Conservation (phyloP, 2,888 invertebrate genomes). For the Ichneumoninae sp. region DNA sequence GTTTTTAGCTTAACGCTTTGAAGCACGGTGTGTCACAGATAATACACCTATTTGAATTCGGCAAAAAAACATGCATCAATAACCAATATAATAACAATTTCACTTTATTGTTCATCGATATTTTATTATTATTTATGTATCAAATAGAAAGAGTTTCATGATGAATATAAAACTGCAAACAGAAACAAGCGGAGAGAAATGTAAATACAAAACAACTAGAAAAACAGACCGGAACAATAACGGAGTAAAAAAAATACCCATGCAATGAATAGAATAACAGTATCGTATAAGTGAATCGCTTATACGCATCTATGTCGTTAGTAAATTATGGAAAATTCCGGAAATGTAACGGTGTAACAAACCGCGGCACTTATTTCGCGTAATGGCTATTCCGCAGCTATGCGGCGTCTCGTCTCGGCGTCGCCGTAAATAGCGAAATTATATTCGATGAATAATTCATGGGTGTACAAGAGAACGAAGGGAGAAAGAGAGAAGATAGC, state of each 20-base stretch:
- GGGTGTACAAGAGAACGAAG: slow-evolving; percentile 4
- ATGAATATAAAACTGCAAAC: too few species aligned
- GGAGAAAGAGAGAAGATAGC: slow-evolving; percentile 23
- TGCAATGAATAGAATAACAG: neutral
- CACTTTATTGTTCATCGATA: too few species aligned
- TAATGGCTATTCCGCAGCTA: slow-evolving; percentile 3
- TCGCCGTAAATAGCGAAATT: slow-evolving; percentile 60
- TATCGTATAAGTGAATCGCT: neutral
- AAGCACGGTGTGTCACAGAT: too few species aligned
- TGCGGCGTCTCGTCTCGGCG: slow-evolving; percentile 38
- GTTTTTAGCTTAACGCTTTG: too few species aligned
- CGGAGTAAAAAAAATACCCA: neutral
- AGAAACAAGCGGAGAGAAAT: neutral
- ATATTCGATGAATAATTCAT: slow-evolving; percentile 63
- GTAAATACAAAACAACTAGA: neutral
- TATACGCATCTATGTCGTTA: neutral
- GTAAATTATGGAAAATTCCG: slow-evolving; percentile 35
- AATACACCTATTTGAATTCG: too few species aligned
- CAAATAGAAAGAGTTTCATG: too few species aligned
- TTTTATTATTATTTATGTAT: too few species aligned
- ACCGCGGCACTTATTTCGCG: slow-evolving; percentile 40
- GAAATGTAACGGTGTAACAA: slow-evolving; percentile 16
- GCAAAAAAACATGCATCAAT: too few species aligned
- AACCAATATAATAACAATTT: too few species aligned
- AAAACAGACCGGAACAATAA: neutral